Evolutionary conservation across 64 coral and sea anemone species (phyloP).

Genomic region (Acropora yongei): DNA sequence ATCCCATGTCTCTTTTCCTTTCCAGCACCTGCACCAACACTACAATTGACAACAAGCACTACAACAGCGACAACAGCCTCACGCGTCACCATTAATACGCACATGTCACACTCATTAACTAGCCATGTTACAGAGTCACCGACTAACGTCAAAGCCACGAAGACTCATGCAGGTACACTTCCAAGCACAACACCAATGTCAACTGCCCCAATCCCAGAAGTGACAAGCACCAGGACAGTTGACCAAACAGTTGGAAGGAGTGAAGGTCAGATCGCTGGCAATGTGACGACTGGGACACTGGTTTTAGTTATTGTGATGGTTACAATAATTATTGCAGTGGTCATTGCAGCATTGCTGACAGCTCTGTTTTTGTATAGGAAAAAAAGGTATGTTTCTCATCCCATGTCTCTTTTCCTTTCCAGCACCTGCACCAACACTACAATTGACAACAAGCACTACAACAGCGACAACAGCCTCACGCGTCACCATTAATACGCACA

Average conservation of each 20-base stretch:
- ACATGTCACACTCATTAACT: not conserved
- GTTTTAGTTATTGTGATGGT: slow-evolving; percentile 9
- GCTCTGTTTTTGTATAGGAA: not conserved
- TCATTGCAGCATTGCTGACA: not conserved
- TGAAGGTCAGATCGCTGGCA: not conserved
- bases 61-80: not conserved
- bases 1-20: not conserved
- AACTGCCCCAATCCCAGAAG: not conserved
- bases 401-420: not conserved
- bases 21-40: not conserved
- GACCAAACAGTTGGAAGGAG: not conserved
- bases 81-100: not conserved
- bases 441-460: not conserved
- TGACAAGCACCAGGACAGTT: not conserved
- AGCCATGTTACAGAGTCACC: not conserved
- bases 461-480: not conserved
- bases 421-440: not conserved
- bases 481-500: not conserved
- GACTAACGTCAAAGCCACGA: not conserved
- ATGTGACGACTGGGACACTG: not conserved
- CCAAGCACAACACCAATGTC: not conserved
- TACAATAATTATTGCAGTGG: not conserved
- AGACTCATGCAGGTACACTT: not conserved
- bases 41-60: not conserved
- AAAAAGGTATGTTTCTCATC: slow-evolving; percentile 2